Evolutionary conservation across 2,888 invertebrate genomes (phyloP), one percentile per base, ranked within the genome.

Genomic region (Luffia ferchaultella): DNA sequence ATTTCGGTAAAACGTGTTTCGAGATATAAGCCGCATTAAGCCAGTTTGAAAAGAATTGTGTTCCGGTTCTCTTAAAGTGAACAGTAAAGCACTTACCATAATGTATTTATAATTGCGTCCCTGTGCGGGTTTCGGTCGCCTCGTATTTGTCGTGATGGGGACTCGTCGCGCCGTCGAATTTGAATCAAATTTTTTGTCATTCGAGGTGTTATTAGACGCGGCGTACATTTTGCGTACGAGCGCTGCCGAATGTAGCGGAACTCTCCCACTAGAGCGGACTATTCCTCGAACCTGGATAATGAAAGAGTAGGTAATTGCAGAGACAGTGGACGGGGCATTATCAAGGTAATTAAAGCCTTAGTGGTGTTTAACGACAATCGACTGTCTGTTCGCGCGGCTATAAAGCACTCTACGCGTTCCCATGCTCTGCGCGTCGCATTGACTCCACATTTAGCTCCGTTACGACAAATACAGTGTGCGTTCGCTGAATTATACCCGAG

Each of bases 71-170:
- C 60, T 63, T 61, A 60, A 52, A 56, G 60, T 60, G 60, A 60
- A 65, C 68, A 68, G 73, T 73, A 69, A 65, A 65, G 67, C 70
- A 76, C 73, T 73, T 68, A 67, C 65, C 62, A 65, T 82, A 79
- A 82, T 80, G 79, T 67, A 64, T 79, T 80, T 78, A 80, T 80
- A 80, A 80, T 79, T 76, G 76, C 72, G 67, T 67, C 65, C 64
- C 59, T 63, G 70, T 72, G 67, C 68, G 67, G 67, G 68, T 68
- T 69, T 66, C 57, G 67, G 42, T 20, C 19, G 42, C 41, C 48
- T 40, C 18, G 41, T 17, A 41, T 18, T 41, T 16, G 63, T 73
- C 69, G 73, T 74, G 73, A 73, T 50, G 18, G 53, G 49, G 58
- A 54, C 58, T 20, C 49, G 17, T 16, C 20, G 41, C 18, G 16